These are phyloP conservation scores for Bergia sp. DNA, from an alignment of 92 coral and sea anemone genomes.

Conservation along the genomic window DNA sequence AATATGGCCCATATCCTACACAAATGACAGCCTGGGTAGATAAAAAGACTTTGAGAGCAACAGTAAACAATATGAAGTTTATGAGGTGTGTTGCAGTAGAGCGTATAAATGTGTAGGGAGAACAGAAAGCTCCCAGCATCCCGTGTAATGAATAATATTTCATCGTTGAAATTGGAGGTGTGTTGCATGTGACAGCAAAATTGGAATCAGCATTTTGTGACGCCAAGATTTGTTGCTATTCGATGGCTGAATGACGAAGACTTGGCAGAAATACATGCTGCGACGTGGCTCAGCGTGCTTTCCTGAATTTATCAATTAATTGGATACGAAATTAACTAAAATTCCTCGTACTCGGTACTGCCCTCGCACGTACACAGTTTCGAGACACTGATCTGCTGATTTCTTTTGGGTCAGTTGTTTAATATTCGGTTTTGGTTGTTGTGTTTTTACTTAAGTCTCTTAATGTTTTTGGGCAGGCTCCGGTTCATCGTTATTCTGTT, in stretches of 20 bases:
- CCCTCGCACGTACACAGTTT: no score
- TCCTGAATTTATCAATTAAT: no score
- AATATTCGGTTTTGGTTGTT: background rate
- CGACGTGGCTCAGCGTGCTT: no score
- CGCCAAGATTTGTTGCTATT: no score
- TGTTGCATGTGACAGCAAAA: background rate
- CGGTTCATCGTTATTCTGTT: background rate
- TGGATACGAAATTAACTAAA: no score
- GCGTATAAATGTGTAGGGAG: background rate
- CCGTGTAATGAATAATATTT: background rate
- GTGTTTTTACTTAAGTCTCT: background rate
- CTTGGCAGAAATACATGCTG: no score
- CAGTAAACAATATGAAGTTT: slow-evolving; percentile 20
- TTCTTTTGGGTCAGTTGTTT: background rate
- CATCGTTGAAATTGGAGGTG: background rate
- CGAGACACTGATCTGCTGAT: background rate
- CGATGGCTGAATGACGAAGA: no score
- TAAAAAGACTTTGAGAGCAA: slow-evolving; percentile 28
- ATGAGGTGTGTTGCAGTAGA: background rate
- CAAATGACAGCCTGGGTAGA: slow-evolving; percentile 44
- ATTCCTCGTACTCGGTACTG: no score
- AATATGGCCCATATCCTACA: background rate
- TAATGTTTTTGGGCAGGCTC: background rate
- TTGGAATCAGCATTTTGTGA: background rate
- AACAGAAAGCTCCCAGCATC: background rate